Evolutionary conservation across 2,797 vertebrate genomes (phyloP).

Genomic region (Jordanella pulchra): DNA sequence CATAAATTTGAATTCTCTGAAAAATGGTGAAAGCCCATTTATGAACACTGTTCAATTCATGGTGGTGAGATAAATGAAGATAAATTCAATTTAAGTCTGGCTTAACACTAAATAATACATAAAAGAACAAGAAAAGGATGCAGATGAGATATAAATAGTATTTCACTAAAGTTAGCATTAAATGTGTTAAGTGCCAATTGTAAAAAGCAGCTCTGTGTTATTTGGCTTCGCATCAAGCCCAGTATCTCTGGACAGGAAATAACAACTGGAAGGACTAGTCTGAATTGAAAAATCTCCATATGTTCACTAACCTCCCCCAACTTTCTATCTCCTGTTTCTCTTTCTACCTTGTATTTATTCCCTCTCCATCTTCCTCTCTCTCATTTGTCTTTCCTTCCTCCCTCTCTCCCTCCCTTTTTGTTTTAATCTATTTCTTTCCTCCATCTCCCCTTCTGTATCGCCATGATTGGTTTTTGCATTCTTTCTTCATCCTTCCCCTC

Average conservation of each 20-base stretch:
- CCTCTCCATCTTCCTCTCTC: slow-evolving; percentile 20
- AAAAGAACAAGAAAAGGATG: neutral
- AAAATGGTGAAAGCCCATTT: too few species aligned
- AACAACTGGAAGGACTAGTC: slow-evolving; percentile 22
- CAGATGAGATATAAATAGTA: neutral
- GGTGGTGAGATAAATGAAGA: neutral
- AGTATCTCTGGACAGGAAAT: slow-evolving; percentile 48
- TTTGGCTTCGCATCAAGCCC: slow-evolving; percentile 41
- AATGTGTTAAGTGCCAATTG: slow-evolving; percentile 21
- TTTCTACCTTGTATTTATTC: slow-evolving; percentile 23
- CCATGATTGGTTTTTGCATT: slow-evolving; percentile 31
- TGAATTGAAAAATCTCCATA: slow-evolving; percentile 42
- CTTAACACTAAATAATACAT: neutral
- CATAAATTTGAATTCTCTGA: too few species aligned
- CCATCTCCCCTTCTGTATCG: slow-evolving; percentile 22
- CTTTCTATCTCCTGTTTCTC: slow-evolving; percentile 35
- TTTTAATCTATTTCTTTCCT: slow-evolving; percentile 25
- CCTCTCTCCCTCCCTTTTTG: slow-evolving; percentile 11
- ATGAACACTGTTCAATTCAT: neutral
- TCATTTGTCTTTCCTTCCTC: slow-evolving; percentile 32
- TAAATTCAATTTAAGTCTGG: neutral
- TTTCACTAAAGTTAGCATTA: slow-evolving; percentile 6
- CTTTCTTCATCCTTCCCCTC: slow-evolving; percentile 16
- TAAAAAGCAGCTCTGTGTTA: slow-evolving; percentile 49
- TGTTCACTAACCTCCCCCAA: slow-evolving; percentile 50